Evolutionary conservation across 1,140 invertebrate species (phyloP).

Genomic region (Probaryconus sp.): DNA sequence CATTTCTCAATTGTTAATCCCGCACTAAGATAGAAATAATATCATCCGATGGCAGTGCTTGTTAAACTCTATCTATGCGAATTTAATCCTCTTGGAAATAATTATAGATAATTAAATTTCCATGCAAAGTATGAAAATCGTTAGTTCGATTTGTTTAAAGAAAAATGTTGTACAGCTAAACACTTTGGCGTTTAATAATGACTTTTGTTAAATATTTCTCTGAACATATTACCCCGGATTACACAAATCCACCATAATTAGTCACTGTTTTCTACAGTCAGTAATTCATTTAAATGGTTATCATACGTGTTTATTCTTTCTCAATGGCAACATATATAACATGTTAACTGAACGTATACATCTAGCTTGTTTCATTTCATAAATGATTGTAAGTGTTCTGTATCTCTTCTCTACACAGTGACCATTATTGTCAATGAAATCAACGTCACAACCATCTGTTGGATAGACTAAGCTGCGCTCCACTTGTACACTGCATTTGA

Average conservation of each 20-base stretch:
- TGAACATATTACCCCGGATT: not conserved
- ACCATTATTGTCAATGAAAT: slow-evolving; percentile 47
- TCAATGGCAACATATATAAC: slow-evolving; percentile 6
- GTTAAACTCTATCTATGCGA: too few relatives aligned
- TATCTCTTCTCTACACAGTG: slow-evolving; percentile 31
- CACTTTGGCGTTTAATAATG: too few relatives aligned
- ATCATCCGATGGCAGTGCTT: too few relatives aligned
- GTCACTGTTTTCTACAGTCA: slow-evolving; percentile 14
- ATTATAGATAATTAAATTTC: not conserved
- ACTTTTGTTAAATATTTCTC: not conserved
- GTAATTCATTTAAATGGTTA: slow-evolving; percentile 12
- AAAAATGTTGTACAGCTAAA: too few relatives aligned
- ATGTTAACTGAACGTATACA: slow-evolving; percentile 11
- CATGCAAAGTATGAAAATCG: not conserved
- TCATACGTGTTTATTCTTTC: slow-evolving; percentile 17
- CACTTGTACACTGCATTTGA: slow-evolving; percentile 39
- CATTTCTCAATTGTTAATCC: too few relatives aligned
- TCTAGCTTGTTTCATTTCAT: slow-evolving; percentile 19
- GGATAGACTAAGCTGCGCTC: slow-evolving; percentile 26
- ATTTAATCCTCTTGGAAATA: too few relatives aligned
- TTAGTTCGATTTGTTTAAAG: too few relatives aligned
- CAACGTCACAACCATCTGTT: slow-evolving; percentile 46
- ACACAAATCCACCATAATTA: slow-evolving; percentile 19
- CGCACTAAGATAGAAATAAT: too few relatives aligned
- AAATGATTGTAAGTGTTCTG: slow-evolving; percentile 51